phyloP scores from a whole-genome alignment of 1,140 invertebrate species.

The Drosophila bipectinata region DNA sequence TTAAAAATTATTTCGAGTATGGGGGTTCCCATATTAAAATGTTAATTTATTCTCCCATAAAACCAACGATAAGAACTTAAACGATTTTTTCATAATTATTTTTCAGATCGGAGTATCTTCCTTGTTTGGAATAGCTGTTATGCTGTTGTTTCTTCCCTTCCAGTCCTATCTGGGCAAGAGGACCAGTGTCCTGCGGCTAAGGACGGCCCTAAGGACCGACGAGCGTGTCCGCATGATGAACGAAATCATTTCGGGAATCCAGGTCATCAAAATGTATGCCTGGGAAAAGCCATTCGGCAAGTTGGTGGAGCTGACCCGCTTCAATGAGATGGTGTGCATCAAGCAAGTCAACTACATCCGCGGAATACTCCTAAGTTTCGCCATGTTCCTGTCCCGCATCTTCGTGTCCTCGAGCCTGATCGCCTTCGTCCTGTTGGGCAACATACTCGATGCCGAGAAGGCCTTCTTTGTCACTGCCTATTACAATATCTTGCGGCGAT shows the following conservation, averaged over 20 bases:
- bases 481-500: constrained; percentile 89
- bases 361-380: constrained; percentile 89
- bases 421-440: constrained; percentile 89
- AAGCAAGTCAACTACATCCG: constrained; percentile 88
- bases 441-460: constrained; percentile 86
- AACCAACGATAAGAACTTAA: background rate
- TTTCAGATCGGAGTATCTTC: constrained; percentile 84
- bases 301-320: constrained; percentile 86
- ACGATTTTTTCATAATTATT: too few species aligned
- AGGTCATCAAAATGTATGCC: constrained; percentile 97
- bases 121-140: constrained; percentile 90
- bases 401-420: constrained; percentile 91
- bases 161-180: constrained; percentile 91
- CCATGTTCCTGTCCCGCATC: constrained; percentile 89
- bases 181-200: constrained; percentile 87
- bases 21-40: background rate
- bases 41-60: background rate
- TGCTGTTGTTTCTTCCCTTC: constrained; percentile 92
- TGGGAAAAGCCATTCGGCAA: constrained; percentile 92
- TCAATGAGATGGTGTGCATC: constrained; percentile 85
- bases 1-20: background rate
- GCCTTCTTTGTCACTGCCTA: constrained; percentile 90
- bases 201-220: constrained; percentile 90
- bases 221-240: constrained; percentile 94
- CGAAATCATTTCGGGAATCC: constrained; percentile 94